A percentile compares a stretch with the other conserved stretches of the same genome.
phyloP scores from a whole-genome alignment of 2,113 vertebrate genomes.

The Danionella cerebrum region DNA sequence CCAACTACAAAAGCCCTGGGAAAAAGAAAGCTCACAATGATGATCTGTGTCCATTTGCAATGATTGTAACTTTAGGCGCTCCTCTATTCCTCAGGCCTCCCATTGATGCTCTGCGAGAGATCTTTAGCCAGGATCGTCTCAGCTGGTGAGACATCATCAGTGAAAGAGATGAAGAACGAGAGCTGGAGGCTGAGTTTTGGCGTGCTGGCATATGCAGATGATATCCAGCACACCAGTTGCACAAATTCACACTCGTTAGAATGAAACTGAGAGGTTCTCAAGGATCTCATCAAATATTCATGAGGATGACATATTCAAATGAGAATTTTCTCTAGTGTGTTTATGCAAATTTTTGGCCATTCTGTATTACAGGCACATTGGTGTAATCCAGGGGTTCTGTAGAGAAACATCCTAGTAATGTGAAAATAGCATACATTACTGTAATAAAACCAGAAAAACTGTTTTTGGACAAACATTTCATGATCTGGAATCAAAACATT shows the following conservation, averaged over 20 bases:
- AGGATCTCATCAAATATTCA: conserved; percentile 34
- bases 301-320: conserved; percentile 19
- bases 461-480: too few species aligned
- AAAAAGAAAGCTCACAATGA: not conserved
- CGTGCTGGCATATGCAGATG: conserved; percentile 11
- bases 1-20: not conserved
- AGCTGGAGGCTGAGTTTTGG: conserved; percentile 2
- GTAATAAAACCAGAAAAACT: too few species aligned
- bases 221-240: not conserved
- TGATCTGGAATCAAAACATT: not conserved
- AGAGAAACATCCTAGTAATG: not conserved
- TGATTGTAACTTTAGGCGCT: conserved; percentile 2
- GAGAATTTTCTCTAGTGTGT: conserved; percentile 27
- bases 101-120: not conserved
- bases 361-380: not conserved
- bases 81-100: not conserved
- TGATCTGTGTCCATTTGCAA: not conserved
- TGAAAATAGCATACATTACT: not conserved
- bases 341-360: conserved; percentile 23
- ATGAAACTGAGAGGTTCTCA: conserved; percentile 15
- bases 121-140: not conserved
- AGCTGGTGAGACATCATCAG: not conserved
- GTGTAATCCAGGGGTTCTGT: not conserved
- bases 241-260: not conserved
- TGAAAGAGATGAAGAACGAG: conserved; percentile 9